Percentiles rank a stretch among this genome's conserved stretches.
Conservation (phyloP, 2,797 vertebrate species). For the Spinibarbus caldwelli region DNA sequence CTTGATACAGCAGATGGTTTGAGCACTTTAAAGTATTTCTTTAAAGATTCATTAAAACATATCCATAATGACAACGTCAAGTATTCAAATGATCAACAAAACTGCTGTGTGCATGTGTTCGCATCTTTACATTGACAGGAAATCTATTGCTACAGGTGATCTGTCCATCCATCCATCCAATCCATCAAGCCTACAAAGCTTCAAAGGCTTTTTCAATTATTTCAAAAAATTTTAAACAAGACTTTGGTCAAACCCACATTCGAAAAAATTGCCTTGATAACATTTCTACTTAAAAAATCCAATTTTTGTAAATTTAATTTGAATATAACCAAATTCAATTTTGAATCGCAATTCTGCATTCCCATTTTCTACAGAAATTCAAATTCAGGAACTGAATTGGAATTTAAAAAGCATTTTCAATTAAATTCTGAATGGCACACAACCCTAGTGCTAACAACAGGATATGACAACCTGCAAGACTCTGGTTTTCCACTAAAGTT, state of each 20-base stretch:
- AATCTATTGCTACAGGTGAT: neutral
- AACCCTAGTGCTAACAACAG: neutral
- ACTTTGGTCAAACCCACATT: neutral
- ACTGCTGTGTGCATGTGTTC: neutral
- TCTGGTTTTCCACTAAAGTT: neutral
- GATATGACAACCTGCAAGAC: neutral
- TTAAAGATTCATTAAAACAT: conserved; percentile 20
- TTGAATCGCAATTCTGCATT: neutral
- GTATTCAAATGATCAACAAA: neutral
- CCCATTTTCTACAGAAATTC: neutral
- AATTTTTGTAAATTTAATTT: neutral
- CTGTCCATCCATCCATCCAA: neutral
- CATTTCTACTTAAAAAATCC: neutral
- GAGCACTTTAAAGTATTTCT: conserved; percentile 59
- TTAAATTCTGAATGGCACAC: neutral
- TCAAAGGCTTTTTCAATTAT: neutral
- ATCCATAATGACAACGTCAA: neutral
- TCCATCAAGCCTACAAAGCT: neutral
- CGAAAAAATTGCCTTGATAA: neutral
- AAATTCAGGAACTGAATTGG: neutral
- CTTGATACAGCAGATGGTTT: conserved; percentile 66
- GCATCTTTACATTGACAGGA: neutral
- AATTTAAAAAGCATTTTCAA: neutral
- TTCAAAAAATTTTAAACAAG: neutral
- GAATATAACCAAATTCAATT: too few species aligned